Conservation (phyloP, 2,797 vertebrate genomes). For the Mus spretus region DNA sequence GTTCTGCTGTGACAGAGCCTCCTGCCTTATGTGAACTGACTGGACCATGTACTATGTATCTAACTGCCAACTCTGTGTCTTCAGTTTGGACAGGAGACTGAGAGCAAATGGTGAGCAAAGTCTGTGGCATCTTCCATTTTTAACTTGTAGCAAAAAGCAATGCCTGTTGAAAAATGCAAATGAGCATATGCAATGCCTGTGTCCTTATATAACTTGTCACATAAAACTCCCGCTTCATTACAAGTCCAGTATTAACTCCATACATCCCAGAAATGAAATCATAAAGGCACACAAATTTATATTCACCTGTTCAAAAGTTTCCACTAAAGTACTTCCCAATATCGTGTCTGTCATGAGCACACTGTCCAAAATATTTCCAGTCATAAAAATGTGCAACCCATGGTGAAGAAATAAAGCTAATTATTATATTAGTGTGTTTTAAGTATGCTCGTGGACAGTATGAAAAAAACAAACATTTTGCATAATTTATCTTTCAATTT, state of each 20-base stretch:
- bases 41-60: not conserved
- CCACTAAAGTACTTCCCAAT: not conserved
- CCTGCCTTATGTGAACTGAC: not conserved
- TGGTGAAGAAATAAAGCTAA: constrained; percentile 28
- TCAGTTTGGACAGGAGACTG: not conserved
- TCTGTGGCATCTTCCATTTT: not conserved
- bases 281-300: not conserved
- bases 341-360: not conserved
- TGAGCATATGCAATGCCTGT: not conserved
- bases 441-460: constrained; percentile 2
- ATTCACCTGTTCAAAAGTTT: not conserved
- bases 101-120: not conserved
- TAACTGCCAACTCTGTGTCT: not conserved
- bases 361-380: constrained; percentile 53
- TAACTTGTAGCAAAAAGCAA: constrained; percentile 41
- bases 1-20: not conserved
- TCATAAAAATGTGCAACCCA: constrained; percentile 41
- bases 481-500: constrained; percentile 43
- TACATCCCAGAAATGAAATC: not conserved
- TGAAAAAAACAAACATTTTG: not conserved
- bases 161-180: constrained; percentile 18
- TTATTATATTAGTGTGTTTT: constrained; percentile 45
- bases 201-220: constrained; percentile 52
- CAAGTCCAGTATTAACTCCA: not conserved
- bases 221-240: not conserved